Conservation (phyloP, 1,140 invertebrate species). For the Cydia pomonella region DNA sequence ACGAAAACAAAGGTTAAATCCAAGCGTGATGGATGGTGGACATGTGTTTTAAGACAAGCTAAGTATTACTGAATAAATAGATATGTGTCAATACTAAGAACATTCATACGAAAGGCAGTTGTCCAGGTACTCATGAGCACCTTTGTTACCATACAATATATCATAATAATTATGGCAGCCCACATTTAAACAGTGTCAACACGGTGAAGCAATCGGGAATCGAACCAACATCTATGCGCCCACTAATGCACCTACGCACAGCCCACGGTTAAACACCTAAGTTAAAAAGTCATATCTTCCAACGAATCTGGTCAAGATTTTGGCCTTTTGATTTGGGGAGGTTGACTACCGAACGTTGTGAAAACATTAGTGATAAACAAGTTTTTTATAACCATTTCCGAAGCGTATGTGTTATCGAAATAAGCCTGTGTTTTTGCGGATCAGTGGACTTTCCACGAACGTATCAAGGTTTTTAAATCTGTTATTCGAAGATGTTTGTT, state of each 20-base stretch:
- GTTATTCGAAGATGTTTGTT: too few species aligned
- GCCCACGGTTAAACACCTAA: background rate
- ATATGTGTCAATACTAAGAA: background rate
- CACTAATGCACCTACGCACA: background rate
- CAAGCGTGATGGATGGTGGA: too few species aligned
- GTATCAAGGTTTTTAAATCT: background rate
- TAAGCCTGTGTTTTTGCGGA: background rate
- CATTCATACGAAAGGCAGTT: background rate
- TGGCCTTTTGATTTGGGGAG: background rate
- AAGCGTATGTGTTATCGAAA: background rate
- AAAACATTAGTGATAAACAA: constrained; percentile 8
- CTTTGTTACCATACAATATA: constrained; percentile 12
- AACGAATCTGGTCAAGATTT: background rate
- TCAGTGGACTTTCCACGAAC: background rate
- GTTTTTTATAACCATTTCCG: background rate
- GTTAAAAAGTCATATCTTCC: background rate
- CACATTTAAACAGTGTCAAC: constrained; percentile 15
- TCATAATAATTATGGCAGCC: constrained; percentile 14
- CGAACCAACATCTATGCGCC: constrained; percentile 7
- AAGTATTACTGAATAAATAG: too few species aligned
- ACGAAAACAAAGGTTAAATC: too few species aligned
- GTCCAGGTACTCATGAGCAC: background rate
- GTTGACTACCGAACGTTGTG: background rate
- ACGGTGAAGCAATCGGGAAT: constrained; percentile 12
- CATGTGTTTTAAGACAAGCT: too few species aligned